Percentiles rank a stretch among this genome's conserved stretches.
Conservation (phyloP, 1,140 invertebrate genomes). For the Lepidurus apus region DNA sequence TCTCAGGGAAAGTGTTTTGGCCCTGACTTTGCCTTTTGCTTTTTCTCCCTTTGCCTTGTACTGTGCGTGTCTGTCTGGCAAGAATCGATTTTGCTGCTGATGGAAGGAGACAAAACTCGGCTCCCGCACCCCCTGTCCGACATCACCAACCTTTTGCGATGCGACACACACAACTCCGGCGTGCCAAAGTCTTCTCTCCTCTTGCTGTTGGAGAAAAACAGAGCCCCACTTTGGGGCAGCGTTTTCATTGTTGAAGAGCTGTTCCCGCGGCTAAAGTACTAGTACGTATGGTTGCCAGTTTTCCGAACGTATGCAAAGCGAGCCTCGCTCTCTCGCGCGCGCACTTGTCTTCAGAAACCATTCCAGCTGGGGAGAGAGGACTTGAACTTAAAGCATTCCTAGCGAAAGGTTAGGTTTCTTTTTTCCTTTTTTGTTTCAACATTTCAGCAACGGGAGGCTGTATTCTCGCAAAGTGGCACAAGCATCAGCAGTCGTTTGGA, state of each 20-base stretch:
- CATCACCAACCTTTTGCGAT: neutral
- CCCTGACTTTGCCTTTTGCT: slow-evolving; percentile 7
- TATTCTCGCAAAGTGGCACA: slow-evolving; percentile 7
- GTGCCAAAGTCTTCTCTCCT: neutral
- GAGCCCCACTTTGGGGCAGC: neutral
- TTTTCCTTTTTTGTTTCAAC: neutral
- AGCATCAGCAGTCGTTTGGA: slow-evolving; percentile 8
- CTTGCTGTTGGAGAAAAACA: neutral
- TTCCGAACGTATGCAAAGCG: slow-evolving; percentile 3
- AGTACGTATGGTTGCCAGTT: neutral
- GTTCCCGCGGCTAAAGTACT: neutral
- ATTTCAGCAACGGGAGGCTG: slow-evolving; percentile 6
- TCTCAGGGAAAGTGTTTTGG: slow-evolving; percentile 10
- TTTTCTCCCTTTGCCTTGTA: neutral
- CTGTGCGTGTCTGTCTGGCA: neutral
- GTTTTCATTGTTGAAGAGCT: slow-evolving; percentile 19
- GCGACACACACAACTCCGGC: neutral
- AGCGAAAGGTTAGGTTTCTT: neutral
- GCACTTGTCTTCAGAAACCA: neutral
- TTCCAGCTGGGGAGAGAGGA: neutral
- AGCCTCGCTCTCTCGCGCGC: neutral
- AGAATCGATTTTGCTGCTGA: slow-evolving; percentile 18
- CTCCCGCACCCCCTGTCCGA: neutral
- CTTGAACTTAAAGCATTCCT: neutral
- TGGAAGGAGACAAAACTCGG: slow-evolving; percentile 6